These are phyloP conservation scores for Neomorphus geoffroyi DNA, from an alignment of 2,797 vertebrate species.

Conservation along the genomic window DNA sequence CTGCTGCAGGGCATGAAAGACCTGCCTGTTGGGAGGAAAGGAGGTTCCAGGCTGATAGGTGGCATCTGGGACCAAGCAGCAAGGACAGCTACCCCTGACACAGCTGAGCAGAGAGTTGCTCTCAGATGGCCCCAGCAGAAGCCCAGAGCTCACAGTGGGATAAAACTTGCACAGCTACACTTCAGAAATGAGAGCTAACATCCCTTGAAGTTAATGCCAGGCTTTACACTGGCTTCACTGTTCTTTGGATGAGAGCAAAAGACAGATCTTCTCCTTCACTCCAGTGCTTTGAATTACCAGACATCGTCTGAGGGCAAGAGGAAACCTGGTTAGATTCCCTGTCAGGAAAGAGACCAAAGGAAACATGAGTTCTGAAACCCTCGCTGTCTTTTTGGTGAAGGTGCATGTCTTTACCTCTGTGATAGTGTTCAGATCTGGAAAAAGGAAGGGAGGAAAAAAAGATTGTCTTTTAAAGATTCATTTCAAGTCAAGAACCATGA, in stretches of 20 bases:
- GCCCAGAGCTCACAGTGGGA: background rate
- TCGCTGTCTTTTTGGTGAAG: background rate
- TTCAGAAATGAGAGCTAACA: background rate
- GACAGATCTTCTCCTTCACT: background rate
- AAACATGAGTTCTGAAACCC: background rate
- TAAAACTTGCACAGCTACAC: background rate
- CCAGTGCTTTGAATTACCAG: background rate
- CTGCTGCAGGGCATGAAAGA: background rate
- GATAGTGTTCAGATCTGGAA: background rate
- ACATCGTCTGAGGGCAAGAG: background rate
- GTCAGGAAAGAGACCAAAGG: background rate
- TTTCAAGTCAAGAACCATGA: slow-evolving; percentile 48
- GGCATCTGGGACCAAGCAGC: background rate
- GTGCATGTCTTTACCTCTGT: background rate
- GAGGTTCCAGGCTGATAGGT: background rate
- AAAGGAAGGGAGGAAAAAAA: background rate
- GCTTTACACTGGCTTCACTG: background rate
- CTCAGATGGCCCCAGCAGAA: background rate
- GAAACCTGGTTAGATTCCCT: background rate
- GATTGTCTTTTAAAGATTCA: background rate
- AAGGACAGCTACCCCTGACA: background rate
- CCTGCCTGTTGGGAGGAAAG: background rate
- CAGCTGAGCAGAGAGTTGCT: background rate
- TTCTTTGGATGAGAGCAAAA: background rate
- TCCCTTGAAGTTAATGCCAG: background rate